Evolutionary conservation across 2,113 vertebrate genomes (phyloP).

Genomic region (Spermophilus dauricus): DNA sequence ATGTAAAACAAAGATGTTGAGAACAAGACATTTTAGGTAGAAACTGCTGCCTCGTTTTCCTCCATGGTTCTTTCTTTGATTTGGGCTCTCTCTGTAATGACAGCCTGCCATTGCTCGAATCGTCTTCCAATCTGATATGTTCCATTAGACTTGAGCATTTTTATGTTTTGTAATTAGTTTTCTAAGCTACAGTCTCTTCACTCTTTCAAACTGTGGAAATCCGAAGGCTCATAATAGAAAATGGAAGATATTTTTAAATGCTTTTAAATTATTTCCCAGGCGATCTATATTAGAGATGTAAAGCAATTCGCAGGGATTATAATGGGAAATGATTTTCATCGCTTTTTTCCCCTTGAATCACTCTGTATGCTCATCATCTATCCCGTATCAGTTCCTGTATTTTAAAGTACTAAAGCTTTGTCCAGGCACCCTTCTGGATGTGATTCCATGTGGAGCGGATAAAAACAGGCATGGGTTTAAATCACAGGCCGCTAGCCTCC

Average conservation of each 20-base stretch:
- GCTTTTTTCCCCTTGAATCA: conserved; percentile 82
- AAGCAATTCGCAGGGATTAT: conserved; percentile 88
- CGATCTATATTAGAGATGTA: conserved; percentile 90
- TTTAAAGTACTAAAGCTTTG: conserved; percentile 84
- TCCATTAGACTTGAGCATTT: conserved; percentile 88
- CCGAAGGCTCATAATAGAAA: conserved; percentile 91
- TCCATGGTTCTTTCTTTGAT: conserved; percentile 72
- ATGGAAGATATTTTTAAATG: conserved; percentile 90
- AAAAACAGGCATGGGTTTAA: conserved; percentile 86
- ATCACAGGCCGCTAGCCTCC: conserved; percentile 85
- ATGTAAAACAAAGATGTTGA: conserved; percentile 87
- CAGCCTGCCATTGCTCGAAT: conserved; percentile 71
- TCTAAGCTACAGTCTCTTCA: conserved; percentile 87
- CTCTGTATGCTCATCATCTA: conserved; percentile 86
- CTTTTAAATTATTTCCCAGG: conserved; percentile 93
- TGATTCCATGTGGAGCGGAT: conserved; percentile 82
- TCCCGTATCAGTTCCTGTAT: conserved; percentile 79
- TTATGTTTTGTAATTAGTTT: conserved; percentile 92
- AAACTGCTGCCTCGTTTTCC: conserved; percentile 77
- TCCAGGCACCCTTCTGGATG: conserved; percentile 76
- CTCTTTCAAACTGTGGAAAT: conserved; percentile 90
- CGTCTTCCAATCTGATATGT: conserved; percentile 85
- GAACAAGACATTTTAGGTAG: conserved; percentile 83
- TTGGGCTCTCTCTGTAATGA: conserved; percentile 48
- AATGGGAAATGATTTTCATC: conserved; percentile 89